A percentile compares a stretch with the other conserved stretches of the same genome.
Conservation (phyloP, 2,888 invertebrate species). For the Exephanes ischioxanthus region DNA sequence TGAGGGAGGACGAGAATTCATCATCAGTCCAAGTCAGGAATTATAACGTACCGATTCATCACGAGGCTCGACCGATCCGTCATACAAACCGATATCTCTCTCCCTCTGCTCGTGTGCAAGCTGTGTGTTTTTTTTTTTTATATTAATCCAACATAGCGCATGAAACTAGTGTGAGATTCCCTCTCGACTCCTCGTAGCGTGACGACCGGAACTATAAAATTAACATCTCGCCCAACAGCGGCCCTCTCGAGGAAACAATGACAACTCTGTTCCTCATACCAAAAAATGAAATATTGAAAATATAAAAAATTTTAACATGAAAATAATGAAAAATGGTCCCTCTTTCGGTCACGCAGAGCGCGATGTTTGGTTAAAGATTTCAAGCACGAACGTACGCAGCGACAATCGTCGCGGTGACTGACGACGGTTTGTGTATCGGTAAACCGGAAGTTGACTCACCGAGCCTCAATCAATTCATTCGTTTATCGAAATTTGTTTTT, state of each 20-base stretch:
- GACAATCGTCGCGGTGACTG: slow-evolving; percentile 77
- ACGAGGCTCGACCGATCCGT: slow-evolving; percentile 82
- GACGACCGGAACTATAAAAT: slow-evolving; percentile 43
- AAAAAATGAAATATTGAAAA: background rate
- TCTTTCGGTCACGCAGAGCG: slow-evolving; percentile 70
- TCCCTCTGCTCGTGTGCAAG: slow-evolving; percentile 71
- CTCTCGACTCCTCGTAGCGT: slow-evolving; percentile 65
- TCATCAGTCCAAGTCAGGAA: slow-evolving; percentile 83
- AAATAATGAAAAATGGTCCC: background rate
- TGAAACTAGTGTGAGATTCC: slow-evolving; percentile 53
- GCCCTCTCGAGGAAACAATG: slow-evolving; percentile 23
- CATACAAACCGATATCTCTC: slow-evolving; percentile 75
- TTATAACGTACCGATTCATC: slow-evolving; percentile 84
- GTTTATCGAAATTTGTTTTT: slow-evolving; percentile 80
- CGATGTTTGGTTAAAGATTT: slow-evolving; percentile 56
- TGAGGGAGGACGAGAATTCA: slow-evolving; percentile 78
- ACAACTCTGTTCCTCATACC: slow-evolving; percentile 19
- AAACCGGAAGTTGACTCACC: slow-evolving; percentile 83
- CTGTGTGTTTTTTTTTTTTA: slow-evolving; percentile 44
- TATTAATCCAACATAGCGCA: slow-evolving; percentile 47
- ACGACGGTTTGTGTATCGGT: slow-evolving; percentile 74
- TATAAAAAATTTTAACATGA: background rate
- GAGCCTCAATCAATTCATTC: slow-evolving; percentile 74
- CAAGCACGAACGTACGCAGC: slow-evolving; percentile 3
- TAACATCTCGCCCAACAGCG: background rate